These are phyloP conservation scores for Nephrotoma guestfalica DNA, from an alignment of 2,888 invertebrate species.

Conservation along the genomic window DNA sequence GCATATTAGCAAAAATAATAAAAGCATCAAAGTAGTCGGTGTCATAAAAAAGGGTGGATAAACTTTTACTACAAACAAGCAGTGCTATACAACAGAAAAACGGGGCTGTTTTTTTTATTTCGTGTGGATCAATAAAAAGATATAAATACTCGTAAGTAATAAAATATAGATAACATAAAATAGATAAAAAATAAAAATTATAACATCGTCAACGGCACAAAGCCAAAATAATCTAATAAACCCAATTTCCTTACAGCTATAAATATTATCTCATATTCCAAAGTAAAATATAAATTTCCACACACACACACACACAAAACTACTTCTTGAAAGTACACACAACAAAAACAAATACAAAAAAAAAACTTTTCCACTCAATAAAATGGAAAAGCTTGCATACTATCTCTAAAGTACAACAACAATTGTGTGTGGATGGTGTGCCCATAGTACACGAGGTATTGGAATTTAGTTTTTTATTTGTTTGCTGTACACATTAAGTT, in stretches of 20 bases:
- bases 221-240: neutral
- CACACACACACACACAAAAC: neutral
- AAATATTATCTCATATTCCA: neutral
- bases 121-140: neutral
- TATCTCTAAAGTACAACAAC: neutral
- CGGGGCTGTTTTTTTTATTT: neutral
- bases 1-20: neutral
- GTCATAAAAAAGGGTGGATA: neutral
- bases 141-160: neutral
- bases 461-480: neutral
- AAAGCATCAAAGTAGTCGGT: neutral
- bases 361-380: neutral
- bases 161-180: neutral
- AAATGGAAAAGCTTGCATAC: neutral
- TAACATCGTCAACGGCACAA: neutral
- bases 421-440: neutral
- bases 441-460: neutral
- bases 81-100: neutral
- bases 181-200: neutral
- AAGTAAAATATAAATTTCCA: neutral
- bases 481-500: neutral
- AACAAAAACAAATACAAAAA: neutral
- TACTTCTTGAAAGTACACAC: neutral
- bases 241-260: neutral
- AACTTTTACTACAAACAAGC: neutral